Percentiles rank a stretch among this genome's conserved stretches.
Conservation (phyloP, 2,797 vertebrate species). For the Propithecus perrieri region DNA sequence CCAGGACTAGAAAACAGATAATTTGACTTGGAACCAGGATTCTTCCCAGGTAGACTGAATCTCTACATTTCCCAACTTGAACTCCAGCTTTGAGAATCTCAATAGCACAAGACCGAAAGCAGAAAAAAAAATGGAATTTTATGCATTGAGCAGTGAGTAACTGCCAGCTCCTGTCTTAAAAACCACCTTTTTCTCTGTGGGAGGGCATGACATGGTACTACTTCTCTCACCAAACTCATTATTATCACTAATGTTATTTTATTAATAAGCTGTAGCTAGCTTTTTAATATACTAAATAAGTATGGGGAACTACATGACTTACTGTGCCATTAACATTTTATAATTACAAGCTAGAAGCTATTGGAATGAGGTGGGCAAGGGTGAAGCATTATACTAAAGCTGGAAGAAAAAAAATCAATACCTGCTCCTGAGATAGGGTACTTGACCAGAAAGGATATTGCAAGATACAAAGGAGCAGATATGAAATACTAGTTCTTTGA, state of each 20-base stretch:
- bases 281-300: constrained; percentile 48
- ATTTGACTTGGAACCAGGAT: background rate
- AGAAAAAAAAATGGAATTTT: background rate
- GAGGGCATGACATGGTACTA: background rate
- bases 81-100: background rate
- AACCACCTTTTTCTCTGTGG: background rate
- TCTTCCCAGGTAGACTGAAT: background rate
- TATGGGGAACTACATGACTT: constrained; percentile 20
- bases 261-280: background rate
- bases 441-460: constrained; percentile 87
- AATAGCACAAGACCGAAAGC: background rate
- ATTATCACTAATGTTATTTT: background rate
- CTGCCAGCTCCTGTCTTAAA: background rate
- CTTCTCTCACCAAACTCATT: background rate
- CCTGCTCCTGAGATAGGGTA: constrained; percentile 79
- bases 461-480: constrained; percentile 83
- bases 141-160: background rate
- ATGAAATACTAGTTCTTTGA: constrained; percentile 83
- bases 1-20: background rate
- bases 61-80: background rate
- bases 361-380: constrained; percentile 65
- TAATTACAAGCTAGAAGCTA: constrained; percentile 72
- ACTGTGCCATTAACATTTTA: constrained; percentile 78
- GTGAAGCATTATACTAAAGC: constrained; percentile 80
- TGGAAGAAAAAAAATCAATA: constrained; percentile 82